Conservation (phyloP, 2,113 vertebrate genomes). For the Aphyosemion australe region DNA sequence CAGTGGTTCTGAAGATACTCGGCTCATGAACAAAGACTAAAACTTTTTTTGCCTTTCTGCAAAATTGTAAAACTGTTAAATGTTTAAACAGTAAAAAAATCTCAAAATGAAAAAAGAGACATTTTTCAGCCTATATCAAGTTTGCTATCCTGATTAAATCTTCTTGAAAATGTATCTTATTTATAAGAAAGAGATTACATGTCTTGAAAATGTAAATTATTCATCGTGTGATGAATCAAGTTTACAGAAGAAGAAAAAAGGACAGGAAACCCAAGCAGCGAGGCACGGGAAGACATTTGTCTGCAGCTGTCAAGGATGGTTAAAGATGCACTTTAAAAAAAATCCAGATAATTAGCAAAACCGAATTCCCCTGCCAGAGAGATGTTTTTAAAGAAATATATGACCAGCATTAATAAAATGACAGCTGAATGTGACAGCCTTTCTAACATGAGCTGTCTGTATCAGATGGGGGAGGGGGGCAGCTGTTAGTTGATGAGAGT, state of each 20-base stretch:
- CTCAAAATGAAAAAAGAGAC: too few species aligned
- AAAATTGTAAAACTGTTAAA: too few species aligned
- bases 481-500: conserved; percentile 32
- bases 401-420: conserved; percentile 37
- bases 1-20: too few species aligned
- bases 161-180: neutral
- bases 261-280: conserved; percentile 5
- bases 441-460: conserved; percentile 24
- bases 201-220: too few species aligned
- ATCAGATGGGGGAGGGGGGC: neutral
- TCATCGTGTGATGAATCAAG: conserved; percentile 5
- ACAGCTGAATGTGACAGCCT: conserved; percentile 44
- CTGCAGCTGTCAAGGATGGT: conserved; percentile 48
- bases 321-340: conserved; percentile 43
- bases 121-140: neutral
- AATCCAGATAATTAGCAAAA: conserved; percentile 58
- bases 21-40: too few species aligned
- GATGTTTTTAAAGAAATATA: conserved; percentile 20
- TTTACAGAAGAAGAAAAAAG: neutral
- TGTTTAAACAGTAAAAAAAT: too few species aligned
- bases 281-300: conserved; percentile 33
- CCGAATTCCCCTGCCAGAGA: conserved; percentile 25
- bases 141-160: neutral
- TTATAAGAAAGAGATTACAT: too few species aligned
- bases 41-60: too few species aligned